Evolutionary conservation across 2,888 invertebrate species (phyloP), one percentile per base, ranked within the genome.

Genomic region (Pandemis heparana): DNA sequence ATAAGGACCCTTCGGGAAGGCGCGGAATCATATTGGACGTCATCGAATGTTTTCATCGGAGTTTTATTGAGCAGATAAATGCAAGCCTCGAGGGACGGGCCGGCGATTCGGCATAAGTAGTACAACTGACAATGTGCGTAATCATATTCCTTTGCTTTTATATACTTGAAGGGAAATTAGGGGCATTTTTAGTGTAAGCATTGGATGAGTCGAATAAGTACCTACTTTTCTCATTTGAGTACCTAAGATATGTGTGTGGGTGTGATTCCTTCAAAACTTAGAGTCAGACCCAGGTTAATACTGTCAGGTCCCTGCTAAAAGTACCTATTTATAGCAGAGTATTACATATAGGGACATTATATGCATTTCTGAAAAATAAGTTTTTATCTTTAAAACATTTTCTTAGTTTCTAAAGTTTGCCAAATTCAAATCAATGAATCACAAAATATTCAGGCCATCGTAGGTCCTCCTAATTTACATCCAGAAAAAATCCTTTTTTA

Each of bases 21-120:
- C 87, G 89, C 89, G 90, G 89, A 89, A 90, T 91, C 88, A 87
- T 90, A 91, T 90, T 90, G 89, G 87, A 90, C 88, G 90, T 89
- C 89, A 85, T 86, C 87, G 85, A 91, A 90, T 91, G 90, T 90
- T 89, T 89, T 89, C 89, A 89, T 90, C 82, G 85, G 87, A 89
- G 88, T 92, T 92, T 92, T 91, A 92, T 92, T 89, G 88, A 83
- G 85, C 89, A 89, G 90, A 90, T 92, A 91, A 92, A 89, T 90
- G 91, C 87, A 82, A 84, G 85, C 88, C 91, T 82, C 83, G 76
- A 78, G 92, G 90, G 89, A 86, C 79, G 80, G 85, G 87, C 81
- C 79, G 84, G 86, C 90, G 88, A 85, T 89, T 90, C 89, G 87
- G 83, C 87, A 88, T 89, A 88, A 89, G 88, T 75, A 75, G 71